Percentiles rank a stretch among this genome's conserved stretches.
Conservation (phyloP, 1,140 invertebrate species). For the Ceratina calcarata region DNA sequence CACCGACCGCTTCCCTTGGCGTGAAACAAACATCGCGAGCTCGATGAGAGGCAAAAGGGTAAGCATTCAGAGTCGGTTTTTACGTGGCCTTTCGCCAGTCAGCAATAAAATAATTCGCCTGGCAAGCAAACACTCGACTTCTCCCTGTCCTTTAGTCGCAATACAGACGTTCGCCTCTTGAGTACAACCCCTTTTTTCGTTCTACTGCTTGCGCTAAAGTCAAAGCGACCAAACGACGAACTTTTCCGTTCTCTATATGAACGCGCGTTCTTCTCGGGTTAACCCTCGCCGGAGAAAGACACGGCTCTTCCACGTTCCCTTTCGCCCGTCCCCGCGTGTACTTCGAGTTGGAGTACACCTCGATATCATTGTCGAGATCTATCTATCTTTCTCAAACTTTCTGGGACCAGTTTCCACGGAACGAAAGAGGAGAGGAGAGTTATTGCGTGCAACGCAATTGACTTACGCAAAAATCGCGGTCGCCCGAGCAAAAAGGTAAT, state of each 20-base stretch:
- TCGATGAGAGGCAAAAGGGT: conserved; percentile 7
- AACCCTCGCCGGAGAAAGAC: not conserved
- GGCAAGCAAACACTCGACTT: conserved; percentile 52
- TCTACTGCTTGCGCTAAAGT: conserved; percentile 39
- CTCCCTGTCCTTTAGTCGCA: conserved; percentile 38
- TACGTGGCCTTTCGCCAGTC: conserved; percentile 33
- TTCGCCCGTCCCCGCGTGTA: not conserved
- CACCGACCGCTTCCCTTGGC: not conserved
- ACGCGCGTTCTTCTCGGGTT: conserved; percentile 2
- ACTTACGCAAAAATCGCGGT: conserved; percentile 27
- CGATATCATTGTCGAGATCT: conserved; percentile 46
- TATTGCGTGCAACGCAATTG: conserved; percentile 31
- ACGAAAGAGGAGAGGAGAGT: conserved; percentile 14
- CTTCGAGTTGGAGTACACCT: not conserved
- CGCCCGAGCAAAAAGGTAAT: conserved; percentile 16
- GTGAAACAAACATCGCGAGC: conserved; percentile 8
- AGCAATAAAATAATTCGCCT: conserved; percentile 55
- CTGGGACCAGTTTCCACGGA: conserved; percentile 45
- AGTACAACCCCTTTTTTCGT: conserved; percentile 53
- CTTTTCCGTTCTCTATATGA: not conserved
- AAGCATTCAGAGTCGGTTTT: conserved; percentile 8
- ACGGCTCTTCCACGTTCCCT: not conserved
- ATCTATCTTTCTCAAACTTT: not conserved
- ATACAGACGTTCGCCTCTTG: conserved; percentile 54
- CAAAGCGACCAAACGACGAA: conserved; percentile 35